Base-by-base conservation (phyloP, 2,888 invertebrate genomes). In the Lobophora halterata region DNA sequence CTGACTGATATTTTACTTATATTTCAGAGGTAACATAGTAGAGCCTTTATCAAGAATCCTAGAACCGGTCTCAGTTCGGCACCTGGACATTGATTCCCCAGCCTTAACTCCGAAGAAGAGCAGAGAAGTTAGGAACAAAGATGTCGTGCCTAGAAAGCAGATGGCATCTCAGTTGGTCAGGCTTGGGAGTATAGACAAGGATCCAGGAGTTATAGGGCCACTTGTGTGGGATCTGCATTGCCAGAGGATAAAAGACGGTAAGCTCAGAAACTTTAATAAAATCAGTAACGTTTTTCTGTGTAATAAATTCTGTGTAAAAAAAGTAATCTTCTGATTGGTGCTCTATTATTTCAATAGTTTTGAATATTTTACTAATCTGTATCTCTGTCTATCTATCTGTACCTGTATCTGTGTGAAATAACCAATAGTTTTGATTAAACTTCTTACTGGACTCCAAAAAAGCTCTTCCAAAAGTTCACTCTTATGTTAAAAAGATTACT, bases 181-280 rank as follows among this genome's bases (percentile, higher is more conserved):
- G 14, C 90, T 93, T 23, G 93, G 92, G 29, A 95, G 95, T 65
- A 89, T 93, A 29, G 92, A 92, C 53, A 91, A 91, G 24, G 95
- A 95, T 77, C 95, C 95, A 0, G 95, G 95, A 0, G 93, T 95
- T 2, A 90, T 95, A 16, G 95, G 95, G 0, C 95, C 95, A 0
- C 79, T 95, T 31, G 95, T 95, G 3, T 95, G 95, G 95, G 93
- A 93, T 66, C 83, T 93, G 39, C 93, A 94, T 62, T 92, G 92
- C 61, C 93, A 93, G 67, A 89, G 91, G 55, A 81, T 92, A 26
- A 89, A 89, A 45, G 89, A 89, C 62, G 78, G 90, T 90, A 55
- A 60, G 69, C 27, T 34, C 5, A 6, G 17, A 17, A 6, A 2
- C n/a, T 2, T 17, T 17, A n/a, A n/a, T n/a, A n/a, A n/a, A n/a